Evolutionary conservation across 2,113 vertebrate genomes (phyloP), one percentile per base, ranked within the genome.

Genomic region (Maccullochella peelii): DNA sequence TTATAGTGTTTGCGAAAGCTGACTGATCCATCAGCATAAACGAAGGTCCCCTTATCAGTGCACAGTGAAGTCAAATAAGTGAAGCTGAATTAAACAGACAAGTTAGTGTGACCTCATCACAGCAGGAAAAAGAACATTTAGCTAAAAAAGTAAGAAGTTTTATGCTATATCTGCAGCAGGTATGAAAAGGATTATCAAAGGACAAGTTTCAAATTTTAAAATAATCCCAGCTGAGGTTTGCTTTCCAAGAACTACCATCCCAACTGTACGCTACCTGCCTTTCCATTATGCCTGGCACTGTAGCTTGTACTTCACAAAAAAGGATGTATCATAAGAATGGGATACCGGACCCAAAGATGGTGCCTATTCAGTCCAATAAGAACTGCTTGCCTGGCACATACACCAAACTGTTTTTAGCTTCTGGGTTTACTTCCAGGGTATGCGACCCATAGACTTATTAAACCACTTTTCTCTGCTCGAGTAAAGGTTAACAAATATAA

Each of bases 1-100:
- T 77, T 54, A 88, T 73, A 8, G 73, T 63, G 80, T 85, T 79
- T 66, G 79, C 25, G 47, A 67, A 81, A 61, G 59, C 78, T 38
- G 55, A 85, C 62, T 65, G 70, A 87, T 70, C 23, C 68, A 72
- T 79, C 78, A 82, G 30, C 42, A n/a, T 54, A 49, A 82, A 69
- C 33, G 61, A 47, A 63, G 54, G 61, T 47, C 36, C 25, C 7
- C 25, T 47, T 25, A 16, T 80, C 69, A 70, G 71, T 66, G 58
- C 38, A 18, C 49, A 4, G 50, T 5, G 67, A 49, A 66, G 67
- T 73, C 62, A 15, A 62, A 30, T n/a, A 23, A 50, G 0, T 36
- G 52, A 77, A 66, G 65, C 44, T 12, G 23, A 20, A 75, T 73
- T 59, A 38, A 79, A 61, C 52, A 18, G 10, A 76, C 65, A 55